Evolutionary conservation across 2,888 invertebrate species (phyloP), one percentile per base, ranked within the genome.

Genomic region (Craniophora ligustri): DNA sequence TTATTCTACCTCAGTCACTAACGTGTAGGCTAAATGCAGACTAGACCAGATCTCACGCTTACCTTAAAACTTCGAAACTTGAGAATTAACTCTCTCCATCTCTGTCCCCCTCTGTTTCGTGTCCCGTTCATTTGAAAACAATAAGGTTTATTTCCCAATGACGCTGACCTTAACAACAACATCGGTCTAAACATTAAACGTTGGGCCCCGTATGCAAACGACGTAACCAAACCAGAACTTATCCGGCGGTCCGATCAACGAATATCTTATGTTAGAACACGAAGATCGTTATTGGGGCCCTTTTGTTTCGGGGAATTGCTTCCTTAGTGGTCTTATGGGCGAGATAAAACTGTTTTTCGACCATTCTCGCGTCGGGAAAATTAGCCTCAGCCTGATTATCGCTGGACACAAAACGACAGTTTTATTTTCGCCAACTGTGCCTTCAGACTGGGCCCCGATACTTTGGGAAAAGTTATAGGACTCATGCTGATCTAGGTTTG

Each of bases 291-390:
- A 84, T 80, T 76, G 70, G 72, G 64, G 47, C 72, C 85, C 84
- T 89, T n/a, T 88, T 89, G 89, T 89, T 88, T 85, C 79, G 78
- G 66, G 61, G 79, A 89, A 90, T 87, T 81, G 83, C 87, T 85
- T 87, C 84, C 87, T 86, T 82, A 87, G 81, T 81, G 79, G 83
- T 77, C 86, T 85, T 86, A 84, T 81, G 87, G 86, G 82, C 75
- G 62, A 85, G 89, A 90, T 89, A 89, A 90, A 88, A 83, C 81
- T 83, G 86, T 86, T 76, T 81, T 69, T 73, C 78, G 79, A 56
- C 75, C 74, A 57, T 81, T 80, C 68, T 70, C 75, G 75, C 70
- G 56, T 50, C 75, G 76, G 67, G 76, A 74, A 82, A 88, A 88
- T 89, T 87, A 87, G 83, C 72, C 72, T 76, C 39, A 49, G 64